Evolutionary conservation across 2,888 invertebrate genomes (phyloP).

Genomic region (Mimas tiliae): DNA sequence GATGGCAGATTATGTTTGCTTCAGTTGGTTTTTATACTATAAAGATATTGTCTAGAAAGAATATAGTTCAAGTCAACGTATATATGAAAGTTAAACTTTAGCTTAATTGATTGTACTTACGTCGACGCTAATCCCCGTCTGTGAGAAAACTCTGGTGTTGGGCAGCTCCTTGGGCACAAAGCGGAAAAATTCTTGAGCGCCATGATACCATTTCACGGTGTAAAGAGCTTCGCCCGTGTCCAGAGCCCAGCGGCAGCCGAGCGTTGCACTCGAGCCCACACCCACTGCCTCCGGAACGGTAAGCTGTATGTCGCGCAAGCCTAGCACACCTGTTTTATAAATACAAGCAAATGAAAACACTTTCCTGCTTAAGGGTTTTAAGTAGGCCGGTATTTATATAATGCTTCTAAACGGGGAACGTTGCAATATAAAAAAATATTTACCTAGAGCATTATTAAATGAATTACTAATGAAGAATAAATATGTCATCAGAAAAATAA

Average conservation of each 20-base stretch:
- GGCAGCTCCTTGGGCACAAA: slow-evolving; percentile 92
- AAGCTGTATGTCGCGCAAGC: slow-evolving; percentile 88
- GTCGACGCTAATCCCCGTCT: slow-evolving; percentile 88
- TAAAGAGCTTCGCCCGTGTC: slow-evolving; percentile 89
- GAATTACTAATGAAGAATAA: neutral
- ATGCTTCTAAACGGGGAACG: neutral
- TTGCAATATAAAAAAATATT: neutral
- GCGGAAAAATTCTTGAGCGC: slow-evolving; percentile 90
- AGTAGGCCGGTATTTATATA: neutral
- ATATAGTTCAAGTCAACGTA: neutral
- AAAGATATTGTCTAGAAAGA: slow-evolving; percentile 7
- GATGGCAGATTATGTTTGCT: slow-evolving; percentile 32
- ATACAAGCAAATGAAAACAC: neutral
- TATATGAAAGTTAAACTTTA: neutral
- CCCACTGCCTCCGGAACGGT: slow-evolving; percentile 89
- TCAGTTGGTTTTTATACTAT: slow-evolving; percentile 22
- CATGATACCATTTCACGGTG: slow-evolving; percentile 93
- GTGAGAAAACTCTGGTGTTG: slow-evolving; percentile 89
- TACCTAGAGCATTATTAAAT: neutral
- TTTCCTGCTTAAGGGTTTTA: neutral
- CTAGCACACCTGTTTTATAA: slow-evolving; percentile 78
- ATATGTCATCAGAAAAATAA: too few species aligned
- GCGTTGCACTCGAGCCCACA: slow-evolving; percentile 88
- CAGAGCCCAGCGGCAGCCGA: slow-evolving; percentile 90
- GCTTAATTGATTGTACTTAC: slow-evolving; percentile 81